Conservation (phyloP, 2,113 vertebrate species). For the Forbesichthys agassizii region DNA sequence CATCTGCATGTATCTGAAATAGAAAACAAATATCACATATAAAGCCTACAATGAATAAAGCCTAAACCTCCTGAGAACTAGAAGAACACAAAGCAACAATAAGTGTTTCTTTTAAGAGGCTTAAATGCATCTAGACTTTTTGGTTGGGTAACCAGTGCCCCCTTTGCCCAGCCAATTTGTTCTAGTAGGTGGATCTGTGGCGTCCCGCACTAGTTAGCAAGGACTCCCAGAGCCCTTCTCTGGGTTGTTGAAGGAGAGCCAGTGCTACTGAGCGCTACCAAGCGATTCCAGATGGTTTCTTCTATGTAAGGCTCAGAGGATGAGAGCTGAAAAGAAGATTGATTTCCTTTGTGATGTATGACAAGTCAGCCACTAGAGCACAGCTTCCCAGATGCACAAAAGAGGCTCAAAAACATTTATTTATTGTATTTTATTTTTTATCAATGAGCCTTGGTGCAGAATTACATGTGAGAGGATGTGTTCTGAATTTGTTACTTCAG, state of each 20-base stretch:
- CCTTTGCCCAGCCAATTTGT: conserved; percentile 71
- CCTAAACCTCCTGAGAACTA: no score
- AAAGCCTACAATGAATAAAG: no score
- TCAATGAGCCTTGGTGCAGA: conserved; percentile 51
- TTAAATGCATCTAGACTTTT: conserved; percentile 61
- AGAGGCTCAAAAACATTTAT: conserved; percentile 54
- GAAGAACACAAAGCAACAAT: no score
- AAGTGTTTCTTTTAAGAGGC: conserved; percentile 35
- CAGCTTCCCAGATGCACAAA: conserved; percentile 64
- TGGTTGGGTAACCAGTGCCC: conserved; percentile 60
- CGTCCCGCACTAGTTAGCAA: conserved; percentile 58
- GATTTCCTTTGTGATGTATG: conserved; percentile 76
- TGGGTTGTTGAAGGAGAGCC: conserved; percentile 41
- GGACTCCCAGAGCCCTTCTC: conserved; percentile 52
- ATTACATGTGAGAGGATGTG: conserved; percentile 24
- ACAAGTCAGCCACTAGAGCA: conserved; percentile 68
- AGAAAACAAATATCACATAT: no score
- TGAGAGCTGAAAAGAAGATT: conserved; percentile 76
- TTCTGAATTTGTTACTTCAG: conserved; percentile 27
- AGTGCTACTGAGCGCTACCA: conserved; percentile 58
- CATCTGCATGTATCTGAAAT: no score
- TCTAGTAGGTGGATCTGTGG: conserved; percentile 65
- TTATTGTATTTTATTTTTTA: conserved; percentile 16
- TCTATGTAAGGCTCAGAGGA: conserved; percentile 65
- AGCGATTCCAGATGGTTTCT: conserved; percentile 74